Base-by-base conservation (phyloP, 2,888 invertebrate genomes). In the Chouioia cunea region DNA sequence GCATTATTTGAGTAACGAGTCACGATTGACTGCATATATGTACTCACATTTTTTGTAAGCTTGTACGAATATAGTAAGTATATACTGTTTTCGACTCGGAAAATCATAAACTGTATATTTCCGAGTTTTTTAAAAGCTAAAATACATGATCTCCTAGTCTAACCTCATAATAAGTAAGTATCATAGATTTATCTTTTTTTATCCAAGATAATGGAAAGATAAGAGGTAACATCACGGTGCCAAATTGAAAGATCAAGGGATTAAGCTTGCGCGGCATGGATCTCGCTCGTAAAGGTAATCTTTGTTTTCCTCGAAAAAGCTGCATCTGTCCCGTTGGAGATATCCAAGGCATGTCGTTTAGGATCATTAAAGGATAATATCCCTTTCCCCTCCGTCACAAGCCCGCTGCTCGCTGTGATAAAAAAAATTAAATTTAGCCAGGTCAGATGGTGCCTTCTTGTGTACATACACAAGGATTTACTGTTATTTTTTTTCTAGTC, bases 201-300 rank as follows among this genome's bases (percentile, higher is more conserved):
- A 12, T 36, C 36, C 36, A 36, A 36, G 36, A 36, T 36, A 36
- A 36, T 36, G 36, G 10, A 10, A 36, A 36, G 36, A 12, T 36
- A 36, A 36, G 36, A 36, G 36, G 36, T 60, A 56, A 70, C 54
- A 71, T 53, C 56, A 43, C 62, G 53, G 60, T 76, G 75, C 77
- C 76, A 79, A 81, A 82, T 81, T 80, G 79, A 80, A 80, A 82
- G 81, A 80, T 81, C 80, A 79, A 81, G 76, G 79, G 77, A 79
- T 79, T 75, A 76, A 22, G 57, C 60, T 64, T 67, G 57, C 20
- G 54, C 15, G 56, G 22, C 43, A 22, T 20, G 47, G 23, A 64
- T n/a, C 47, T 65, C 43, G 56, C 70, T 65, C 65, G 73, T 74
- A 58, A 65, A 73, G 50, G 69, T 74, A 71, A 71, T 74, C 65